phyloP scores from a whole-genome alignment of 2,797 vertebrate species.

The Pipistrellus pipistrellus region DNA sequence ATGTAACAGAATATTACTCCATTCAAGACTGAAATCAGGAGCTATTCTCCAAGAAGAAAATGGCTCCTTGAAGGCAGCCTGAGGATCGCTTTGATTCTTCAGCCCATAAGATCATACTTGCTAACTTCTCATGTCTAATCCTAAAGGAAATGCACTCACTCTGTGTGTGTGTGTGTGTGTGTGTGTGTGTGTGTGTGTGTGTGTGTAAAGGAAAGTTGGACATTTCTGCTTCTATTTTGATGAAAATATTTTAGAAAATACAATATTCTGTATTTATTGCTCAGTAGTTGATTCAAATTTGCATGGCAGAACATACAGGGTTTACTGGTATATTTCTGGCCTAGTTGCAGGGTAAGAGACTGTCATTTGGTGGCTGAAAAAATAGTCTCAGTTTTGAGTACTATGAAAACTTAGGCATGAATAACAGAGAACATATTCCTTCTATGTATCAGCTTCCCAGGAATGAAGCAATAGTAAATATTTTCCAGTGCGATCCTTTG shows the following conservation, averaged over 20 bases:
- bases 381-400: slow-evolving; percentile 26
- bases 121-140: neutral
- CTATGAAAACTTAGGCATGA: slow-evolving; percentile 49
- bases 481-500: slow-evolving; percentile 60
- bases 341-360: slow-evolving; percentile 11
- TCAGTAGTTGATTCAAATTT: slow-evolving; percentile 8
- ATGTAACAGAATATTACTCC: neutral
- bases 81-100: neutral
- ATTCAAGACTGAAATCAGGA: neutral
- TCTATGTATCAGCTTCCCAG: slow-evolving; percentile 22
- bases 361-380: slow-evolving; percentile 57
- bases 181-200: too few relatives aligned
- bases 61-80: neutral
- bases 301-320: neutral
- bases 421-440: slow-evolving; percentile 24
- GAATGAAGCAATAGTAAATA: slow-evolving; percentile 53
- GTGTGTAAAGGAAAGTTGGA: neutral
- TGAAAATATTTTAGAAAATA: slow-evolving; percentile 47
- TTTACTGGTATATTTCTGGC: slow-evolving; percentile 1
- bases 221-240: neutral
- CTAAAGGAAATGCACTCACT: neutral
- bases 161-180: neutral
- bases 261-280: neutral
- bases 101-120: neutral
- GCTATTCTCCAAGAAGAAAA: neutral